Base-by-base conservation (phyloP, 1,140 invertebrate species). In the Euura lappo region DNA sequence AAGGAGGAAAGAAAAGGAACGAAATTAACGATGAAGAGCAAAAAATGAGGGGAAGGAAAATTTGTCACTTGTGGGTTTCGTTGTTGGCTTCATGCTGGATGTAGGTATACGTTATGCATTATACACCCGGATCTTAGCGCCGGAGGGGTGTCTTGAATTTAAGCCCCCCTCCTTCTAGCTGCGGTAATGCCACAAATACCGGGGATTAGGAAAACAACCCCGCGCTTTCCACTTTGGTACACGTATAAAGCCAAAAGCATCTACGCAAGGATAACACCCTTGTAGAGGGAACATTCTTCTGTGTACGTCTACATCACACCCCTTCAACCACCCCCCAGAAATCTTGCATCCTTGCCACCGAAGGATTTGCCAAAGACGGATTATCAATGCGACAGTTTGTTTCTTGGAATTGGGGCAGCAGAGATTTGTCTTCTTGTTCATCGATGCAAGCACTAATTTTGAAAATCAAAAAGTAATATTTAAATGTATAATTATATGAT, bases 181-280 rank as follows among this genome's bases (percentile, higher is more conserved):
- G 76, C 77, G 69, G 78, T 84, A 83, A 84, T 84, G 81, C 83
- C 82, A 75, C 80, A 81, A 85, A 84, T 82, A 85, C 65, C 73
- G 74, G 71, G 80, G 83, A 84, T 85, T 84, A 84, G 81, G 79
- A 76, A 77, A 69, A 78, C 81, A 81, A 82, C 77, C 80, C 81
- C 68, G 28, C 28, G 28, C 28, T 79, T 82, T 83, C 71, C 71
- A 69, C 74, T 74, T 28, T 28, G 28, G 28, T 28, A 51, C 11
- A 2, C 47, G n/a, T 51, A 51, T 51, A 51, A 8, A 51, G 47
- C 7, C 47, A 51, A 51, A 8, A 51, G 28, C 28, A 28, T 28
- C 28, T 28, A 28, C 28, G 28, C 28, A 28, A 28, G 28, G 28
- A 28, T 51, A n/a, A n/a, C 11, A 51, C 11, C 7, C 11, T 8